phyloP scores from a whole-genome alignment of 37 sponge, comb jelly and placozoan genomes.

The Chondrosia reniformis region DNA sequence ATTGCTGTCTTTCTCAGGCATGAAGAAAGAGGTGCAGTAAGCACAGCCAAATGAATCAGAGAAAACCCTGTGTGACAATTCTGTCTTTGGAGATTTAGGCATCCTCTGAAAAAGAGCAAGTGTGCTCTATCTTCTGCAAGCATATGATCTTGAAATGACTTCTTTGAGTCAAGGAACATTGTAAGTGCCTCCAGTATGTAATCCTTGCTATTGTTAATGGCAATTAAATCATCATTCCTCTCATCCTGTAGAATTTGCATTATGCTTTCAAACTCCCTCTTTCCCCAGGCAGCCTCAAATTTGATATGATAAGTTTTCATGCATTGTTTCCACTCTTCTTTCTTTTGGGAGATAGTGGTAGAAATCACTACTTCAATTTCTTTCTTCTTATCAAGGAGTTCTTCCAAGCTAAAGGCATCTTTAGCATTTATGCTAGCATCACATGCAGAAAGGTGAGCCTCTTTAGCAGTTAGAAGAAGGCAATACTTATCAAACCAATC shows the following conservation, averaged over 20 bases:
- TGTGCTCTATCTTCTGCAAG: background rate
- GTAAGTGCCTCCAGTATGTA: slow-evolving; percentile 1
- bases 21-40: background rate
- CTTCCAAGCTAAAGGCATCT: background rate
- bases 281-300: background rate
- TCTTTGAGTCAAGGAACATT: background rate
- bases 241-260: background rate
- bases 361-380: background rate
- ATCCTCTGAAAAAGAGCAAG: background rate
- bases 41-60: background rate
- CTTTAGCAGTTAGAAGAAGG: background rate
- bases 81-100: background rate
- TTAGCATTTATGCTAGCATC: background rate
- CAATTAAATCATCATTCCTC: background rate
- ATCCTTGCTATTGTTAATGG: background rate
- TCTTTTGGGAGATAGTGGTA: background rate
- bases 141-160: background rate
- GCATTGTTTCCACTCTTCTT: background rate
- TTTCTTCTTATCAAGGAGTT: background rate
- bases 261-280: background rate
- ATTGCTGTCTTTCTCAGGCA: background rate
- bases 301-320: background rate
- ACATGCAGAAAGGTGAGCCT: background rate
- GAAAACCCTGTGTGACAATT: background rate
- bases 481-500: background rate